phyloP scores from a whole-genome alignment of 2,113 vertebrate species.

The Zootoca vivipara region DNA sequence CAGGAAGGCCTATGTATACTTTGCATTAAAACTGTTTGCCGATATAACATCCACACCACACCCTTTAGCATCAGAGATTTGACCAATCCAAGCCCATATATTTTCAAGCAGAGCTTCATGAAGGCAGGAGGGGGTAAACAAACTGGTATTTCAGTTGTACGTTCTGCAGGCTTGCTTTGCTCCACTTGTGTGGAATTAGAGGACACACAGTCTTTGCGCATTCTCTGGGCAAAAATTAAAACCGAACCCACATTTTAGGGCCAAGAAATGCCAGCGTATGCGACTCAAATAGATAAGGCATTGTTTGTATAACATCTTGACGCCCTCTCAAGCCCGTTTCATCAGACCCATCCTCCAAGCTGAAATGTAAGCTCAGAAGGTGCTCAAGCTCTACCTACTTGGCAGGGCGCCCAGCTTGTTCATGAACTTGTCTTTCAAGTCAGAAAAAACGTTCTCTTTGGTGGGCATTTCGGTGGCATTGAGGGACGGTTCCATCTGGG shows the following conservation, averaged over 20 bases:
- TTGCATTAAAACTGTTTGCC: background rate
- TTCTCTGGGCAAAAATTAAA: background rate
- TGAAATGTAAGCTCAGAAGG: background rate
- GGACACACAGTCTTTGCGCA: background rate
- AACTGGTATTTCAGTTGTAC: background rate
- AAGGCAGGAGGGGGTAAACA: background rate
- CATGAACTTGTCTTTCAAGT: conserved; percentile 89
- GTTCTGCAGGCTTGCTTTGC: background rate
- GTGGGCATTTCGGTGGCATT: conserved; percentile 78
- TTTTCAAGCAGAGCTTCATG: background rate
- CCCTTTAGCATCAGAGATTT: background rate
- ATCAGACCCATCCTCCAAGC: background rate
- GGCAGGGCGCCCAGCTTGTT: conserved; percentile 87
- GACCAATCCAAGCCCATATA: background rate
- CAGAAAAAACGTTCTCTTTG: conserved; percentile 83
- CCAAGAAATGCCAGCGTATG: background rate
- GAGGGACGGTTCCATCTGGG: conserved; percentile 57
- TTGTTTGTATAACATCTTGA: background rate
- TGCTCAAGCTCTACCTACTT: conserved; percentile 71
- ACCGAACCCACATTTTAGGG: no score
- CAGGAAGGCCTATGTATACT: background rate
- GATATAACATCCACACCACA: no score
- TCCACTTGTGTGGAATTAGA: background rate
- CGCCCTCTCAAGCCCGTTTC: background rate
- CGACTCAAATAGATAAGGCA: background rate